Conservation (phyloP, 1,140 invertebrate species). For the Caerostris extrusa region DNA sequence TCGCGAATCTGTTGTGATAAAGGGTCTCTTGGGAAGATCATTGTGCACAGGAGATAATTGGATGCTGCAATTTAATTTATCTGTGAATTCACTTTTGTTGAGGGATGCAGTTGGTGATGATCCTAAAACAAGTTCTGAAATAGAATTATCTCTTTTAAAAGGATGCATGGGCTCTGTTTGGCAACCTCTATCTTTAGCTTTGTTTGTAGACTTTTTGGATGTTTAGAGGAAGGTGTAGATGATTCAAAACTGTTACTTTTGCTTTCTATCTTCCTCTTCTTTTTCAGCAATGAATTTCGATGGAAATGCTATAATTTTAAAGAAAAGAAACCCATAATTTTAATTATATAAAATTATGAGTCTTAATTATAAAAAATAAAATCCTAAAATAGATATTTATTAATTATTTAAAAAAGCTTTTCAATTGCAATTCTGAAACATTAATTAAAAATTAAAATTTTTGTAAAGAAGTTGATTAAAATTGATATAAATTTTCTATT, state of each 20-base stretch:
- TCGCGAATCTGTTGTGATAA: neutral
- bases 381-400: too few relatives aligned
- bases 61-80: conserved; percentile 30
- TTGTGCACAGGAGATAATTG: neutral
- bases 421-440: too few relatives aligned
- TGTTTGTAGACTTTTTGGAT: conserved; percentile 27
- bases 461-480: too few relatives aligned
- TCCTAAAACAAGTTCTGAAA: conserved; percentile 35
- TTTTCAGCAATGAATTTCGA: conserved; percentile 65
- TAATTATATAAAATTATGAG: too few relatives aligned
- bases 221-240: neutral
- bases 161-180: conserved; percentile 51
- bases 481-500: too few relatives aligned
- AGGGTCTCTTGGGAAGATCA: neutral
- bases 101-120: conserved; percentile 46
- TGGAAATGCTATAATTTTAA: conserved; percentile 63
- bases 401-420: too few relatives aligned
- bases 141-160: conserved; percentile 40
- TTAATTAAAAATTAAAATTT: too few relatives aligned
- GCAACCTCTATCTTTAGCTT: neutral
- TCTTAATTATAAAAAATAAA: too few relatives aligned
- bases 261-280: conserved; percentile 69
- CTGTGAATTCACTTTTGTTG: neutral
- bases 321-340: too few relatives aligned
- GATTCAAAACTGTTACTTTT: conserved; percentile 65